phyloP scores from a whole-genome alignment of 2,888 invertebrate species.

The Drosophila emarginata region DNA sequence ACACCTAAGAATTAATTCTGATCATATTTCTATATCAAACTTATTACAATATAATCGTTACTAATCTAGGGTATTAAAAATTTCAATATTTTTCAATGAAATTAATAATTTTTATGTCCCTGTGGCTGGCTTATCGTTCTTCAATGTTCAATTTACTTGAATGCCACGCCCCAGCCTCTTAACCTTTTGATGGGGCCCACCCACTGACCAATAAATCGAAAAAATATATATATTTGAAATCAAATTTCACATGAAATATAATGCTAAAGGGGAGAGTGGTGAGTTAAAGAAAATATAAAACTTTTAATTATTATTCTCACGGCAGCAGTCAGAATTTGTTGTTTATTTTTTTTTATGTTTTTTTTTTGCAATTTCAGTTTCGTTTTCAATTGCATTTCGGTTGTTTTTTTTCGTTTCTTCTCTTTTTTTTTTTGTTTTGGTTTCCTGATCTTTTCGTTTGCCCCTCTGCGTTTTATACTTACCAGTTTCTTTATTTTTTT shows the following conservation, averaged over 20 bases:
- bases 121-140: not conserved
- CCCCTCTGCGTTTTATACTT: not conserved
- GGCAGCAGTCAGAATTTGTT: constrained; percentile 33
- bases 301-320: constrained; percentile 72
- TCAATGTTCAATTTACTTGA: constrained; percentile 4
- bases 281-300: constrained; percentile 4
- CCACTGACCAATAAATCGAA: constrained; percentile 7
- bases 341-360: constrained; percentile 27
- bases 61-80: not conserved
- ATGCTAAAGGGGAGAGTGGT: not conserved
- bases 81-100: not conserved
- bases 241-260: constrained; percentile 35
- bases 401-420: constrained; percentile 23
- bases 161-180: constrained; percentile 2
- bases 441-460: constrained; percentile 34
- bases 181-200: constrained; percentile 1
- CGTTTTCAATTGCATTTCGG: constrained; percentile 65
- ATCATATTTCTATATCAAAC: too few species aligned
- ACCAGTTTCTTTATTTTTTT: constrained; percentile 51
- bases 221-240: not conserved
- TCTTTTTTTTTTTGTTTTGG: constrained; percentile 11
- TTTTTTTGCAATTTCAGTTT: constrained; percentile 55
- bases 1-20: too few species aligned
- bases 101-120: not conserved
- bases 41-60: too few species aligned